A percentile compares a stretch with the other conserved stretches of the same genome.
Evolutionary conservation across 2,888 invertebrate species (phyloP).

Genomic region (Andrena fulva): DNA sequence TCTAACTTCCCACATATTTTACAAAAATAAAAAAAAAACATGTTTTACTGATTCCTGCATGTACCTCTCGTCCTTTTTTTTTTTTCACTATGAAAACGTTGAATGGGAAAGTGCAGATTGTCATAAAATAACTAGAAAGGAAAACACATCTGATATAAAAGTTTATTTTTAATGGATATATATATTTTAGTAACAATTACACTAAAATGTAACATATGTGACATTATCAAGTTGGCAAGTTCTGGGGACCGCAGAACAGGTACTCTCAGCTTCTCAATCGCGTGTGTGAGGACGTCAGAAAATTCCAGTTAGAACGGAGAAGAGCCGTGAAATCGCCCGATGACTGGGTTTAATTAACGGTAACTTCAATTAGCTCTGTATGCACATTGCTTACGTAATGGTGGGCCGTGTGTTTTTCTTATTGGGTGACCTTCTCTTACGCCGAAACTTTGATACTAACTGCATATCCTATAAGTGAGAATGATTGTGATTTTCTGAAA

Average conservation of each 20-base stretch:
- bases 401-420: not conserved
- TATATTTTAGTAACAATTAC: not conserved
- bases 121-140: not conserved
- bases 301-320: slow-evolving; percentile 8
- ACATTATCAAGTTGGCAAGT: not conserved
- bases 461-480: too few relatives aligned
- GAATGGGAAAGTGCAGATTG: too few relatives aligned
- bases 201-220: not conserved
- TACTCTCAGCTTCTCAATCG: not conserved
- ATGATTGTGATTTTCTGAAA: too few relatives aligned
- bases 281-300: not conserved
- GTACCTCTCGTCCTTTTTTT: too few relatives aligned
- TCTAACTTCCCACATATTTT: too few relatives aligned
- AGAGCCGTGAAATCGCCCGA: slow-evolving; percentile 7
- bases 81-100: too few relatives aligned
- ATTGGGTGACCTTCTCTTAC: not conserved
- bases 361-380: slow-evolving; percentile 1
- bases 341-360: slow-evolving; percentile 16
- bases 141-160: not conserved
- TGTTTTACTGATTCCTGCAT: too few relatives aligned
- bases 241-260: not conserved
- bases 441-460: not conserved
- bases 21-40: too few relatives aligned
- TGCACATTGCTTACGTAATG: not conserved
- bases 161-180: not conserved